Base-by-base conservation (phyloP, 1,140 invertebrate genomes). In the Penaeus chinensis region DNA sequence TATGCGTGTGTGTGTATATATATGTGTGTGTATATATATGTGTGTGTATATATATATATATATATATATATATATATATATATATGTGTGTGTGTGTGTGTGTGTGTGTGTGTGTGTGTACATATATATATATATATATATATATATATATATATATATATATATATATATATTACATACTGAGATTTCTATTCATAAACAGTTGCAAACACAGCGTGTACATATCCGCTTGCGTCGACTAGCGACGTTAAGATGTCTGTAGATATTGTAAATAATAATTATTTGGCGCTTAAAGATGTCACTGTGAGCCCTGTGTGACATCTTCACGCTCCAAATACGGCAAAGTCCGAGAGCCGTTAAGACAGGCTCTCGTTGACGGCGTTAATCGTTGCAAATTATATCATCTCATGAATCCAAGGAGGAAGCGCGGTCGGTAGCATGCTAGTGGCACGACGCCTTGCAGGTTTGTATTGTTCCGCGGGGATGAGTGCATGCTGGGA, bases 71-170 rank as follows among this genome's bases (percentile, higher is more conserved):
- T 74, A n/a, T 24, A 74, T 74, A 74, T 74, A 74, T 32, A 74
- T 74, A 74, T 32, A 74, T 74, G 20, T 74, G 32, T 74, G 27
- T 32, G 32, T 74, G 27, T 74, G 4, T 74, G 32, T 74, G 32
- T 74, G 32, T 74, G 11, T 74, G 32, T 27, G 27, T 74, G 32
- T 74, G 27, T 74, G 32, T 74, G 27, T 74, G 32, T 74, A 74
- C 32, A 74, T 74, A 74, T 74, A 74, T 74, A 74, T 74, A 74
- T 74, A 74, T 74, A 74, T 74, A 27, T 74, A 74, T 74, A 27
- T 74, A 74, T 74, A 74, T 10, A 74, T 74, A 74, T 74, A 74
- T 10, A 37, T 32, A 74, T 24, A 54, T 54, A 54, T 11, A 54
- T 54, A 54, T 54, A 13, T 54, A 54, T 54, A 74, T 27, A 32